Evolutionary conservation across 1,140 invertebrate genomes (phyloP).

Genomic region (Apis dorsata): DNA sequence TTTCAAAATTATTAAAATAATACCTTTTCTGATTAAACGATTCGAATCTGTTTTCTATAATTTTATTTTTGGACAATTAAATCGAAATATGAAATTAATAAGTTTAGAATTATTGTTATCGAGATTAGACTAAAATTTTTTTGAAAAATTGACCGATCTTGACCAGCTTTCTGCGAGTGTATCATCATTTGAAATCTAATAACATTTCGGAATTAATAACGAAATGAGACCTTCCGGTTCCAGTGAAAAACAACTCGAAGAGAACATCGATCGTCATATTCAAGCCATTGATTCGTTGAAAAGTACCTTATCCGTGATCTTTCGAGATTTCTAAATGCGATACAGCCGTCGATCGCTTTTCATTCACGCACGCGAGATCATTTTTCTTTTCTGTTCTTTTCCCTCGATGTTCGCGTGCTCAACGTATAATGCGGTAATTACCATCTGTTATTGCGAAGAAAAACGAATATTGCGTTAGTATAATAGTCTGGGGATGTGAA

Average conservation of each 20-base stretch:
- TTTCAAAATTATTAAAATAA: no score
- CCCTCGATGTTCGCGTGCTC: not conserved
- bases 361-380: not conserved
- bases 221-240: not conserved
- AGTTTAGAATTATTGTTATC: no score
- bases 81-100: no score
- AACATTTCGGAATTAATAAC: conserved; percentile 41
- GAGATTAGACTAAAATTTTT: no score
- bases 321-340: not conserved
- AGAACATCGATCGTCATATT: not conserved
- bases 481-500: no score
- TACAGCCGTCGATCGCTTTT: not conserved
- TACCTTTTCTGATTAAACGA: no score
- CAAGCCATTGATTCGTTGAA: not conserved
- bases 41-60: no score
- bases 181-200: not conserved
- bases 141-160: no score
- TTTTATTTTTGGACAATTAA: no score
- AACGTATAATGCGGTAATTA: not conserved
- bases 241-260: not conserved
- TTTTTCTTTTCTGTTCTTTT: not conserved
- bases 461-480: not conserved
- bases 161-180: no score
- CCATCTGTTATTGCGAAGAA: no score
- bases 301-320: not conserved